Evolutionary conservation across 2,113 vertebrate genomes (phyloP), one percentile per base, ranked within the genome.

Genomic region (Empidonax traillii): DNA sequence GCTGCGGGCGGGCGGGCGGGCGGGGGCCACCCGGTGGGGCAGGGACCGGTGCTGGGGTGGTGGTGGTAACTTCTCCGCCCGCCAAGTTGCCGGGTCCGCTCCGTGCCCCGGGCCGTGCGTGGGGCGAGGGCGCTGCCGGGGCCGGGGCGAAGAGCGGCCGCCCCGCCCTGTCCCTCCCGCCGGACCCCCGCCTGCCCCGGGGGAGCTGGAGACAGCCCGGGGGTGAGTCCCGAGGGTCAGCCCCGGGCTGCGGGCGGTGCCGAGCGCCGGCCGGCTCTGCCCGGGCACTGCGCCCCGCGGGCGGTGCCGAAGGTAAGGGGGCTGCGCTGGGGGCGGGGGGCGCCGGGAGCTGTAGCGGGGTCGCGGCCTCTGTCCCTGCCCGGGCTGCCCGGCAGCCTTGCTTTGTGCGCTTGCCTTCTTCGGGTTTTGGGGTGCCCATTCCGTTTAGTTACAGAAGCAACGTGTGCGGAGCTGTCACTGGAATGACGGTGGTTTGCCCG

Each of bases 311-410:
- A 92, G 94, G 83, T 63, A 46, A 8, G 10, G 49, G 75, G 55
- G 10, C 52, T 3, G 68, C 3, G 67, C 17, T 1, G 51, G 46
- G 0, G 4, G 33, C 12, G 1, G n/a, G 10, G 22, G 53, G n/a
- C 8, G 7, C 14, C 9, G 15, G 62, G 10, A 18, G 61, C 28
- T 20, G 25, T 0, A 4, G 43, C 6, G 39, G 55, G 17, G 24
- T 24, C 3, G 20, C 52, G 8, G 62, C 52, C 24, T 5, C 77
- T 21, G 62, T 19, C 15, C 9, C 5, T 31, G 65, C 27, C 66
- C 14, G 15, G 7, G 1, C 22, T 10, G 80, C 15, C 51, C 6
- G 33, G 24, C 25, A 10, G 8, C 1, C 10, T 63, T 76, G 47
- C 23, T 28, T 8, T 14, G 59, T 12, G 33, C 25, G 4, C 9